Base-by-base conservation (phyloP, 2,113 vertebrate genomes). In the Vidua macroura region DNA sequence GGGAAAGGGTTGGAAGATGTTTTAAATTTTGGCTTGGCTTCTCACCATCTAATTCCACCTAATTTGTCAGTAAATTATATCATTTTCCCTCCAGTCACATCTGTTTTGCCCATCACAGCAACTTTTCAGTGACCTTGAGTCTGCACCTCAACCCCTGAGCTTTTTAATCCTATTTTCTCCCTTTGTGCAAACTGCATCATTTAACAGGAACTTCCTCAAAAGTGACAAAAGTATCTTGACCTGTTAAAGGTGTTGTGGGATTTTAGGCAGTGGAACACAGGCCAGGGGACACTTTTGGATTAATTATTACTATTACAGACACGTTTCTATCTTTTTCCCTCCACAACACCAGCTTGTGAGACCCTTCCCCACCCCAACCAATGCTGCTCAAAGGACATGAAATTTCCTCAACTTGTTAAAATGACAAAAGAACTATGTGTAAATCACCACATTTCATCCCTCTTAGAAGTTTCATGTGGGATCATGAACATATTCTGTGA, bases 111-210 rank as follows among this genome's bases (percentile, higher is more conserved):
- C 11, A 8, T 3, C 5, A 27, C 22, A 35, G 33, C 16, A n/a
- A 5, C 21, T 59, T 14, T 8, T 31, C 20, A 24, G 37, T 11
- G n/a, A 86, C 5, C 31, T 53, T 0, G 0, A 19, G 15, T 58
- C 41, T 62, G 7, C 21, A 18, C 19, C 24, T 92, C 28, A 31
- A 1, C 33, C 35, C 37, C 4, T 23, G 12, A 48, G 5, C 14
- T 37, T n/a, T 37, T 14, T 8, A 9, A 10, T 37, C 33, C 41
- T 19, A 1, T 46, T 60, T 46, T 22, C 13, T 64, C 23, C 20
- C 35, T 16, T 11, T 15, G 14, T 15, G 31, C 30, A 14, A 51
- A 77, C 13, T 3, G 3, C 37, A 18, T 23, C n/a, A 23, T 43
- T 67, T 51, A 16, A 37, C 9, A 8, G 2, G 7, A 56, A 25